Evolutionary conservation across 2,797 vertebrate genomes (phyloP), one percentile per base, ranked within the genome.

Genomic region (Syngnathus rostellatus): DNA sequence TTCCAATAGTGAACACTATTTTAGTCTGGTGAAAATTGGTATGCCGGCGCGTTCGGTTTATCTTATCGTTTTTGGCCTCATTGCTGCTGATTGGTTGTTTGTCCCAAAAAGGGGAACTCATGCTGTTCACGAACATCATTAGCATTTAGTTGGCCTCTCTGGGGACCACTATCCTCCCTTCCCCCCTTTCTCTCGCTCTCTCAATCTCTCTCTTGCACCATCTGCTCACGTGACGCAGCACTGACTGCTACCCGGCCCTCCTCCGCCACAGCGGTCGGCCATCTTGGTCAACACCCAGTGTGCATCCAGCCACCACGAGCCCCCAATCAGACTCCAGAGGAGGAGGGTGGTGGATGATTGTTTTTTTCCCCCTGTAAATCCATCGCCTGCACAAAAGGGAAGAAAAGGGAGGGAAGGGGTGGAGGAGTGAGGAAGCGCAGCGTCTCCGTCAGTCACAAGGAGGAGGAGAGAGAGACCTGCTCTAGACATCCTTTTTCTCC

Each of bases 261-360:
- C 19, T 23, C 50, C 50, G 11, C 21, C 41, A 43, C 61, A 45
- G 41, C 63, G 11, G 90, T 92, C 94, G 89, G 96, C 97, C 97
- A 99, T 99, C 93, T 99, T 99, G 95, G 95, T 94, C 92, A 78
- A 91, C 94, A 96, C 95, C 95, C 95, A 93, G 92, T 89, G 91
- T 90, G 91, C 86, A 85, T 92, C 89, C 89, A 88, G 90, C 91
- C 90, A 82, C 89, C 81, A 73, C 88, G 91, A 89, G 45, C 14
- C 90, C 87, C 87, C 89, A 83, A 69, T 86, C 89, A 67, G 72
- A 84, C 88, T 46, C 85, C 67, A 75, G 86, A 81, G 78, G 81
- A 80, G 86, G 81, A 80, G 86, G 31, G 80, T 81, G 76, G 83
- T 17, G 55, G 55, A 31, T 3, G 31, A 58, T 58, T 77, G 83